A percentile compares a stretch with the other conserved stretches of the same genome.
Conservation (phyloP, 64 coral and sea anemone species). For the Hydrozoanthus tunicans region DNA sequence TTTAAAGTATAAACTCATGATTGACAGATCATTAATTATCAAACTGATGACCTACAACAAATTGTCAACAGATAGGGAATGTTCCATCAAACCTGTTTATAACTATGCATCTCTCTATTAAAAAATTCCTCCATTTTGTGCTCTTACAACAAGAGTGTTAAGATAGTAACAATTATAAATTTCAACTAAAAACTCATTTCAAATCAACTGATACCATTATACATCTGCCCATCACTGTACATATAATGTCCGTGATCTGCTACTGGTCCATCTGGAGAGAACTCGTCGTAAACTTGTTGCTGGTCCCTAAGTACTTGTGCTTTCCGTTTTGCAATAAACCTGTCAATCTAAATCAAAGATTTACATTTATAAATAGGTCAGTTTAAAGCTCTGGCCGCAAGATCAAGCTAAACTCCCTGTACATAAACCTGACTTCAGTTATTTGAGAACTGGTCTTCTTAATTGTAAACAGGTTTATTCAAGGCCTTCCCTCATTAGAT, state of each 20-base stretch:
- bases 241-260: constrained; percentile 70
- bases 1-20: too few relatives aligned
- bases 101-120: too few relatives aligned
- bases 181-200: background rate
- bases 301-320: constrained; percentile 81
- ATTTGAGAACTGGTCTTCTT: too few relatives aligned
- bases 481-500: too few relatives aligned
- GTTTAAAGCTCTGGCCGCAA: background rate
- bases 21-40: too few relatives aligned
- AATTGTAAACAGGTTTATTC: too few relatives aligned
- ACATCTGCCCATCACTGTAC: constrained; percentile 71
- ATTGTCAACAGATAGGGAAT: too few relatives aligned
- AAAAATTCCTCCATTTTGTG: background rate
- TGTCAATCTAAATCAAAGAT: constrained; percentile 81
- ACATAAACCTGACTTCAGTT: too few relatives aligned
- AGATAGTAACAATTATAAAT: background rate
- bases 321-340: constrained; percentile 78
- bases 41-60: too few relatives aligned
- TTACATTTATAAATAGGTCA: background rate
- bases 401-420: too few relatives aligned
- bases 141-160: background rate
- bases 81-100: too few relatives aligned
- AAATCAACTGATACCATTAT: constrained; percentile 33
- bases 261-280: constrained; percentile 83
- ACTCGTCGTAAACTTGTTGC: constrained; percentile 97